Evolutionary conservation across 2,797 vertebrate species (phyloP).

Genomic region (Phalanger gymnotis): DNA sequence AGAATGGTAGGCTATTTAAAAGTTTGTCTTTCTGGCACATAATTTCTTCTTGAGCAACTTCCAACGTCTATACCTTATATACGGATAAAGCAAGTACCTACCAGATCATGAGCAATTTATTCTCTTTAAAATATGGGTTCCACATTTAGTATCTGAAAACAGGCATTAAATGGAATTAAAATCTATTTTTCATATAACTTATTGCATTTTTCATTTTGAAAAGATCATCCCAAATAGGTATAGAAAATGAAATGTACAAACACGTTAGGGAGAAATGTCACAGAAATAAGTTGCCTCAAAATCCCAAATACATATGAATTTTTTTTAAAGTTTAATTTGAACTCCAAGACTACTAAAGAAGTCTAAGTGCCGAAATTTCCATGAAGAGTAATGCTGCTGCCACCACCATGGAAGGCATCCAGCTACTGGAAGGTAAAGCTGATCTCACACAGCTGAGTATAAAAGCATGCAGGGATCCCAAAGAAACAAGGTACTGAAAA

Average conservation of each 20-base stretch:
- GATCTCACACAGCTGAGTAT: neutral
- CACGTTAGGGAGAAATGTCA: neutral
- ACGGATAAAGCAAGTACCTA: neutral
- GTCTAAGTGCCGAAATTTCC: neutral
- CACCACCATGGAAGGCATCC: neutral
- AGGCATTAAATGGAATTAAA: neutral
- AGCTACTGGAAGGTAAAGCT: neutral
- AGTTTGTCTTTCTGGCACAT: neutral
- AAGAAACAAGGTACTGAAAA: neutral
- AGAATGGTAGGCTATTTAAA: neutral
- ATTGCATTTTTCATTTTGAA: slow-evolving; percentile 2
- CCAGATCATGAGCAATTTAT: neutral
- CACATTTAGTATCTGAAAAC: neutral
- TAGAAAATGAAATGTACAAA: slow-evolving; percentile 43
- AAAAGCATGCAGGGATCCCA: neutral
- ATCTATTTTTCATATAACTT: neutral
- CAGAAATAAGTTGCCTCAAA: slow-evolving; percentile 27
- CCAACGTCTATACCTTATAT: neutral
- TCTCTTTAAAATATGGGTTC: neutral
- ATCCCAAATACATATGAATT: neutral
- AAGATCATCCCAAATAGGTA: slow-evolving; percentile 15
- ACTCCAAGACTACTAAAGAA: neutral
- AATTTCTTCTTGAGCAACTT: neutral
- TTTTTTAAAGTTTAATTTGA: neutral
- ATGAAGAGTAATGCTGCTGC: neutral